Evolutionary conservation across 2,113 vertebrate species (phyloP).

Genomic region (Notothenia rossii): DNA sequence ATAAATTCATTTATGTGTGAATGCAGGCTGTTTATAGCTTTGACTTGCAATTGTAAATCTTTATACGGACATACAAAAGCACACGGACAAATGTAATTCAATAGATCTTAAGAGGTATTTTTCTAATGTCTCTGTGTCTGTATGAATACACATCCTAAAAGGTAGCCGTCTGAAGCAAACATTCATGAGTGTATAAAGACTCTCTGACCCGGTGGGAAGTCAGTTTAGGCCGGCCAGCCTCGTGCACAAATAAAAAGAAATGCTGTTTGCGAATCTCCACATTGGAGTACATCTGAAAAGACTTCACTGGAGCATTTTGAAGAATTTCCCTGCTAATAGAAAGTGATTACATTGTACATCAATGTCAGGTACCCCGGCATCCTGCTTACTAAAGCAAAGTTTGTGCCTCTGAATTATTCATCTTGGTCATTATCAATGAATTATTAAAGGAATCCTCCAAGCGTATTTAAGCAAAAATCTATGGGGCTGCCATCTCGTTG

Average conservation of each 20-base stretch:
- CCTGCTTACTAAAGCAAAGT: constrained; percentile 85
- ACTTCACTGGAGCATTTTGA: constrained; percentile 58
- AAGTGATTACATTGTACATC: constrained; percentile 83
- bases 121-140: constrained; percentile 16
- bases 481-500: constrained; percentile 82
- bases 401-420: constrained; percentile 84
- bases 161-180: background rate
- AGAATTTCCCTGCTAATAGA: constrained; percentile 79
- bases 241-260: constrained; percentile 28
- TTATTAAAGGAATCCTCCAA: constrained; percentile 86
- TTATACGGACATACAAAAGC: constrained; percentile 46
- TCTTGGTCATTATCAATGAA: constrained; percentile 87
- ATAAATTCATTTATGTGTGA: constrained; percentile 55
- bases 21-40: constrained; percentile 46
- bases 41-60: constrained; percentile 42
- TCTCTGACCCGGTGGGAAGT: constrained; percentile 37
- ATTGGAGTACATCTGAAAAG: constrained; percentile 51
- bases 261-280: constrained; percentile 48
- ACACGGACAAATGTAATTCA: constrained; percentile 46
- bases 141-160: constrained; percentile 26
- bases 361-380: constrained; percentile 79
- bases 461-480: constrained; percentile 86
- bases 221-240: constrained; percentile 11
- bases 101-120: constrained; percentile 15
- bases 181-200: constrained; percentile 48